Base-by-base conservation (phyloP, 2,113 vertebrate genomes). In the Hippocampus guttulatus region DNA sequence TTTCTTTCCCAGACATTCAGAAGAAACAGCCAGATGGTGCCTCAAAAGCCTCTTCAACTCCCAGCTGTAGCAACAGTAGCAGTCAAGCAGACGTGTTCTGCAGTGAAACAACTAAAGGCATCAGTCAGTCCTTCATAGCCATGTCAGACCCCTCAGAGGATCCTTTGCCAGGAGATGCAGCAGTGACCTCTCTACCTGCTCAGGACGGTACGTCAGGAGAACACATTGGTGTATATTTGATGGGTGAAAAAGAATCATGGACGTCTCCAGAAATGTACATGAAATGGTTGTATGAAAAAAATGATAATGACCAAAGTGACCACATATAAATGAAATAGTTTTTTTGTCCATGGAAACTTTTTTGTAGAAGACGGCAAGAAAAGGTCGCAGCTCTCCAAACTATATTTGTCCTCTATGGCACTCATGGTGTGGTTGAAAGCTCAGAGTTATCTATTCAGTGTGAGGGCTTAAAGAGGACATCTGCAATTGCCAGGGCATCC, bases 71-170 rank as follows among this genome's bases (percentile, higher is more conserved):
- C 93, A 60, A 30, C 61, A 63, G 41, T 47, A 65, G 64, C 94
- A 95, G 90, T 93, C 97, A 97, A 91, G 93, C 94, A 91, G 94
- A 96, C 88, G 92, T 96, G 83, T 97, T 96, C 94, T 93, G 94
- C 63, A 95, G 92, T 86, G 95, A 98, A 92, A 92, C 86, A 60
- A 96, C 92, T 92, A 93, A 92, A 92, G 95, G 93, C 94, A 95
- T 95, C 92, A 94, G 89, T 90, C 91, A 91, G 83, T 95, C 96
- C 75, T 91, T 95, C 90, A 93, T 93, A 86, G 92, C 92, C 27
- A 91, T 91, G 91, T 89, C 94, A 79, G 88, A 91, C 85, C 90
- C 92, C 85, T 92, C 96, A 80, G 95, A 91, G 87, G 94, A 95
- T 90, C 94, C 93, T 81, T 91, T 92, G 87, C 75, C 86, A 41